A percentile compares a stretch with the other conserved stretches of the same genome.
Evolutionary conservation across 1,140 invertebrate genomes (phyloP).

Genomic region (Papilio polytes): DNA sequence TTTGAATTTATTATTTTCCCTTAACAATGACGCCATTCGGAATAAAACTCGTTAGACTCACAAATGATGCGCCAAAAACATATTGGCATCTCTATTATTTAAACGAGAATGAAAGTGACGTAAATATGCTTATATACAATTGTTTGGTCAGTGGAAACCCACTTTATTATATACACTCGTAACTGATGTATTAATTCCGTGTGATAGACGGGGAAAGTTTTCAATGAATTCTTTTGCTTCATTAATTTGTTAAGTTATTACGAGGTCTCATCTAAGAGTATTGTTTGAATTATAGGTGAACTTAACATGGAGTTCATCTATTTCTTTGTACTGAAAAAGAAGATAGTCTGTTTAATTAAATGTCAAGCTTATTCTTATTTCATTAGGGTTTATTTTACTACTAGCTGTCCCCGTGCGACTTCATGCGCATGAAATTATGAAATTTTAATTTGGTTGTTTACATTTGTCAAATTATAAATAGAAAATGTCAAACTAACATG

Average conservation of each 20-base stretch:
- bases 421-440: too few relatives aligned
- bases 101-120: not conserved
- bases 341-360: too few relatives aligned
- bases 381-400: too few relatives aligned
- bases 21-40: slow-evolving; percentile 11
- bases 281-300: too few relatives aligned
- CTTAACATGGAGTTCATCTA: too few relatives aligned
- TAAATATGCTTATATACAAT: not conserved
- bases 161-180: slow-evolving; percentile 38
- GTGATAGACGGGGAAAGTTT: slow-evolving; percentile 40
- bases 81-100: not conserved
- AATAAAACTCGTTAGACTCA: slow-evolving; percentile 31
- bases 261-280: too few relatives aligned
- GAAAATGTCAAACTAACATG: too few relatives aligned
- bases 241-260: not conserved
- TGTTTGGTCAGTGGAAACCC: not conserved
- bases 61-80: not conserved
- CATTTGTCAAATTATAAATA: too few relatives aligned
- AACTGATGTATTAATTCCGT: slow-evolving; percentile 42
- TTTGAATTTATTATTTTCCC: slow-evolving; percentile 13
- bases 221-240: slow-evolving; percentile 21
- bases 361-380: too few relatives aligned
- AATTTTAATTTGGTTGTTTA: too few relatives aligned
- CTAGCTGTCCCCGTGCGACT: too few relatives aligned
- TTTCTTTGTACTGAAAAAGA: too few relatives aligned